Evolutionary conservation across 2,113 vertebrate genomes (phyloP), one percentile per base, ranked within the genome.

Genomic region (Mobula hypostoma): DNA sequence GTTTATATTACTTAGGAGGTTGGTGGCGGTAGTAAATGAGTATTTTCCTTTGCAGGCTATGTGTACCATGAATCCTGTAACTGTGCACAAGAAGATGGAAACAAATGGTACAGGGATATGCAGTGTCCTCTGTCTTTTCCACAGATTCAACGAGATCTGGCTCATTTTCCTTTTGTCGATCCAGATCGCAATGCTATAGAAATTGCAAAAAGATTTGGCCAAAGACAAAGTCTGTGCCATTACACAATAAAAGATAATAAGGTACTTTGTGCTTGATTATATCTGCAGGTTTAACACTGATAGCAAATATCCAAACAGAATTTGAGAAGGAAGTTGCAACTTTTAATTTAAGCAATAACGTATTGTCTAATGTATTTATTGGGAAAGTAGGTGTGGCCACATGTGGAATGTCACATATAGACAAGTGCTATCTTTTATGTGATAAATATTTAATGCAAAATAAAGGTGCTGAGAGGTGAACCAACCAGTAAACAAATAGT

Each of bases 171-270:
- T 0, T 92, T 27, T 17, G 96, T 99, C 1, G 98, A 99, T 95
- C 98, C 97, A 15, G 98, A 98, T 94, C 98, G 96, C 95, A 98
- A 98, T 94, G 96, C 98, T 61, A 92, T 95, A 94, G 98, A 99
- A 97, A 98, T 99, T 95, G 98, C 98, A 0, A 95, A 97, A 95
- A 98, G 98, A 94, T 99, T 99, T 95, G 98, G 98, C 58, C 97
- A 98, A 95, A 97, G 98, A 82, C 98, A 99, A 95, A 99, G 98
- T 95, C 97, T 99, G 94, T 99, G 99, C 94, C 99, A 99, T 95
- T 99, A 99, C 95, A 98, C 98, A n/a, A 95, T 99, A 95, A 99
- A 98, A 97, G 96, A 98, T 95, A 99, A 99, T 61, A 97, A 98
- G 98, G 98, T 99, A 96, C 0, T 66, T 74, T 76, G 3, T 48